Evolutionary conservation across 2,113 vertebrate species (phyloP), one percentile per base, ranked within the genome.

Genomic region (Dipodomys merriami): DNA sequence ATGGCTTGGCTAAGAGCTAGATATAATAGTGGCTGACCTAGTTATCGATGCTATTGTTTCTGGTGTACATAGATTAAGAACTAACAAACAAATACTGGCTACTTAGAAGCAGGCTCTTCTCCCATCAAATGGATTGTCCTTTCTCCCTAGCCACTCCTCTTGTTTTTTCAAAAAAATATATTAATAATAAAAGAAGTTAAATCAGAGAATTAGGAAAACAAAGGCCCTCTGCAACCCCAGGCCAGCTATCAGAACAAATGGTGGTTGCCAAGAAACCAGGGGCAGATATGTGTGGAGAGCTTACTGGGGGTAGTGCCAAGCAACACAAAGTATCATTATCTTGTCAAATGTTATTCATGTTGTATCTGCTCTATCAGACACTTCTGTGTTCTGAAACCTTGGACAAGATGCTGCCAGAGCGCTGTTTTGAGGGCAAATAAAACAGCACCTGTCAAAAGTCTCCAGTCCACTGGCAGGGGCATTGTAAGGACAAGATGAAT

Each of bases 331-430:
- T 68, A 29, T 95, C 74, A 83, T 95, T 95, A 86, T 94, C 83
- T 92, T 83, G 62, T 95, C 89, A 96, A 80, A 86, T 71, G 92
- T 79, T 93, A 78, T 74, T 87, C 85, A 67, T 60, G 83, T 39
- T 85, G 76, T 91, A 88, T 96, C 93, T 95, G 35, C 86, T 81
- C 80, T 80, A 72, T 85, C 72, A 91, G 86, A 92, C 83, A 76
- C 57, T 86, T 92, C 80, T 89, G 67, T 69, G 81, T 93, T 74
- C 85, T 73, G 68, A 35, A 91, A 95, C 94, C 94, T 94, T 83
- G 87, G 93, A 80, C 64, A 71, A 86, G 68, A 89, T 30, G 25
- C 64, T 60, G 67, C 93, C 67, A 85, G 84, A 65, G 35, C 93
- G 95, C 91, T 86, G 72, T 86, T 88, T 6, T 18, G 81, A 95